Evolutionary conservation across 2,797 vertebrate species (phyloP).

Genomic region (Etheostoma perlongum): DNA sequence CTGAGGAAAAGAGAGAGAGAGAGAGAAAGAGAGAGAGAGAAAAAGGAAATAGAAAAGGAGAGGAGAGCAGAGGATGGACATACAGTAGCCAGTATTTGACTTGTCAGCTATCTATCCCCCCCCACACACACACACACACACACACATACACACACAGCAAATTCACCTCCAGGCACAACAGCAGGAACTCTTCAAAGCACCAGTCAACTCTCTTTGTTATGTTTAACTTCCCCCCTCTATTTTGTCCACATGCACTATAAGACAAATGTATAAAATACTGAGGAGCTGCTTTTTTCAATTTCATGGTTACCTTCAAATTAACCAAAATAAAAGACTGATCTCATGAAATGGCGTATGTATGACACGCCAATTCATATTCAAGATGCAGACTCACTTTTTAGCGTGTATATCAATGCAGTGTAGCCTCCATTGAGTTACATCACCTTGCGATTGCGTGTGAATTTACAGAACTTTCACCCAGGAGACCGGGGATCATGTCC

Average conservation of each 20-base stretch:
- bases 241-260: constrained; percentile 39
- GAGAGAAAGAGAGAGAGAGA: neutral
- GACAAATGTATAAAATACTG: neutral
- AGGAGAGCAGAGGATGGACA: constrained; percentile 43
- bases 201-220: constrained; percentile 36
- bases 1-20: neutral
- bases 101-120: constrained; percentile 67
- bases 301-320: neutral
- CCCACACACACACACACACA: constrained; percentile 45
- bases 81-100: constrained; percentile 51
- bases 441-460: too few species aligned
- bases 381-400: too few species aligned
- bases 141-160: constrained; percentile 61
- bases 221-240: constrained; percentile 12
- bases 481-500: too few species aligned
- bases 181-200: constrained; percentile 64
- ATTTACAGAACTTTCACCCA: too few species aligned
- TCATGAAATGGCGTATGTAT: too few species aligned
- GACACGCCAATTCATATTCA: too few species aligned
- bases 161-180: constrained; percentile 76
- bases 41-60: neutral
- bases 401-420: too few species aligned
- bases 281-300: constrained; percentile 9
- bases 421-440: too few species aligned
- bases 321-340: neutral